Evolutionary conservation across 2,888 invertebrate species (phyloP).

Genomic region (Synanthedon vespiformis): DNA sequence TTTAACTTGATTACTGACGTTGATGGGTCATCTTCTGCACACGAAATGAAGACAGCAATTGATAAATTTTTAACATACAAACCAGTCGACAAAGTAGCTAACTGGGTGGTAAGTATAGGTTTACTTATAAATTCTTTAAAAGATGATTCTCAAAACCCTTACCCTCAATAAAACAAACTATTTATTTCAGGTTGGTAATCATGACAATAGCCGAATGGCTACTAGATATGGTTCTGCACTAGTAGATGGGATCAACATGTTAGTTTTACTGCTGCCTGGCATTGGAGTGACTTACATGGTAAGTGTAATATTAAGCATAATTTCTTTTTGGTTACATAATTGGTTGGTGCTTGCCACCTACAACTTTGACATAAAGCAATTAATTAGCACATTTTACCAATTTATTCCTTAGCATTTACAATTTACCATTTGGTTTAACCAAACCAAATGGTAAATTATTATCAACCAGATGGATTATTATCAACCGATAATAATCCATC

Average conservation of each 20-base stretch:
- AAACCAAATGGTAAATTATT: too few species aligned
- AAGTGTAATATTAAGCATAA: constrained; percentile 5
- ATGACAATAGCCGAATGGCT: constrained; percentile 74
- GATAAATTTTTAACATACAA: constrained; percentile 75
- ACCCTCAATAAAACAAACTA: too few species aligned
- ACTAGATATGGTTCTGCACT: constrained; percentile 73
- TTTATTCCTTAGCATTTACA: too few species aligned
- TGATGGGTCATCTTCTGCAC: constrained; percentile 68
- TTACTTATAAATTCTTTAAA: not conserved
- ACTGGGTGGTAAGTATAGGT: constrained; percentile 79
- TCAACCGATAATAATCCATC: too few species aligned
- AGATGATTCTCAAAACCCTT: too few species aligned
- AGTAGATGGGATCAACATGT: constrained; percentile 78
- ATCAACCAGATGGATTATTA: too few species aligned
- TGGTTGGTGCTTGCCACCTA: too few species aligned
- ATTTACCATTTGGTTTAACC: too few species aligned
- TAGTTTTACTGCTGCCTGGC: constrained; percentile 80
- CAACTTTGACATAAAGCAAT: too few species aligned
- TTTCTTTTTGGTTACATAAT: too few species aligned
- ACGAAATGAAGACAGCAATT: constrained; percentile 71
- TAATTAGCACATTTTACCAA: too few species aligned
- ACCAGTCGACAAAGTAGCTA: constrained; percentile 71
- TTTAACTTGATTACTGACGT: constrained; percentile 77
- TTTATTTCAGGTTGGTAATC: constrained; percentile 73
- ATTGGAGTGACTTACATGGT: constrained; percentile 78